Conservation (phyloP, 1,140 invertebrate species). For the Leptoteleia sp. region DNA sequence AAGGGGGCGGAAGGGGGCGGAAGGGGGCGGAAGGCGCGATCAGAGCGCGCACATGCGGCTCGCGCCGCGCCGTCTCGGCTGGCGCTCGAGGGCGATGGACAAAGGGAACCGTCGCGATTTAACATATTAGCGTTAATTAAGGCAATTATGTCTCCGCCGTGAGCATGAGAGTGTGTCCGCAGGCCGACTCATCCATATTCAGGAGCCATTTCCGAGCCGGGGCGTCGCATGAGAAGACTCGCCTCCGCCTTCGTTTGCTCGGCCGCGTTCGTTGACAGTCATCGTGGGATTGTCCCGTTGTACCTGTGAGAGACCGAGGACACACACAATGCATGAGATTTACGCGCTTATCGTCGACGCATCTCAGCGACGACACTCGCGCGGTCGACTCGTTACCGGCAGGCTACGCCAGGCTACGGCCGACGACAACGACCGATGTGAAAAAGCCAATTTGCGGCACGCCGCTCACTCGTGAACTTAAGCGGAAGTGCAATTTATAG, state of each 20-base stretch:
- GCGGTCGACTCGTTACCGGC: slow-evolving; percentile 23
- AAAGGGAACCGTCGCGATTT: slow-evolving; percentile 77
- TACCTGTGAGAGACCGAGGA: slow-evolving; percentile 69
- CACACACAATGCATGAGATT: slow-evolving; percentile 54
- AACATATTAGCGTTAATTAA: slow-evolving; percentile 82
- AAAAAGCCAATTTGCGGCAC: slow-evolving; percentile 66
- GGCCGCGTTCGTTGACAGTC: slow-evolving; percentile 74
- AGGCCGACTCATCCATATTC: slow-evolving; percentile 79
- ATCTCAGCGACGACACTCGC: slow-evolving; percentile 55
- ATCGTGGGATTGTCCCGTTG: slow-evolving; percentile 73
- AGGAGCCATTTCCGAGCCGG: slow-evolving; percentile 75
- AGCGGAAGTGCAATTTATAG: slow-evolving; percentile 61
- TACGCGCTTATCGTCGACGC: slow-evolving; percentile 54
- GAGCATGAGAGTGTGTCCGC: slow-evolving; percentile 80
- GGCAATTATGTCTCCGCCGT: slow-evolving; percentile 80
- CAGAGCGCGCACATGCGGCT: slow-evolving; percentile 21
- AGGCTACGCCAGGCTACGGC: background rate
- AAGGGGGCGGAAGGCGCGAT: too few species aligned
- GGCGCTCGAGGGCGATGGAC: slow-evolving; percentile 51
- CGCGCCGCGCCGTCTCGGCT: slow-evolving; percentile 30
- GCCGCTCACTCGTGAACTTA: slow-evolving; percentile 50
- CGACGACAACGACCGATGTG: slow-evolving; percentile 46
- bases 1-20: too few species aligned
- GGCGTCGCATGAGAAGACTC: slow-evolving; percentile 67
- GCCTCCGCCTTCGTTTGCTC: slow-evolving; percentile 62